phyloP scores from a whole-genome alignment of 2,797 vertebrate species.

The Peromyscus eremicus region DNA sequence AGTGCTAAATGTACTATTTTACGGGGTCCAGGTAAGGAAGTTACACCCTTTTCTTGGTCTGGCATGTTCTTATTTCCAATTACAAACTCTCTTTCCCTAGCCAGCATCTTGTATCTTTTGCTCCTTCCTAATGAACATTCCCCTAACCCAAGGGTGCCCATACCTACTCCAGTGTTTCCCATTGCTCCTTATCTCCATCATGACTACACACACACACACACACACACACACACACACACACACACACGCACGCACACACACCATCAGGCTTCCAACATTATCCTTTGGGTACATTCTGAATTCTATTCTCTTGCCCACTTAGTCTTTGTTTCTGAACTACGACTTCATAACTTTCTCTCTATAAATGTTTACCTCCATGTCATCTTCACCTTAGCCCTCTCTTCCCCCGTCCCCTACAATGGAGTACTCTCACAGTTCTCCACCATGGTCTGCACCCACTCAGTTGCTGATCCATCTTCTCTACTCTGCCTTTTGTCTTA shows the following conservation, averaged over 20 bases:
- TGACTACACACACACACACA: neutral
- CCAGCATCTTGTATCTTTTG: neutral
- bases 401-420: neutral
- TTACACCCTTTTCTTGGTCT: neutral
- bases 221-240: too few species aligned
- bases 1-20: neutral
- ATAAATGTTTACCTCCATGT: neutral
- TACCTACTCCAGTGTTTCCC: neutral
- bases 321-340: neutral
- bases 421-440: neutral
- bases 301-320: too few species aligned
- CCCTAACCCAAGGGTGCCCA: neutral
- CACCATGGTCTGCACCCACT: accelerated
- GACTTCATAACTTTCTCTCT: neutral
- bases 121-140: neutral
- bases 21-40: neutral
- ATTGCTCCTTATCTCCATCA: neutral
- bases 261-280: neutral
- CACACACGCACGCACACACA: too few species aligned
- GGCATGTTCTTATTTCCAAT: neutral
- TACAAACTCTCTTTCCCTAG: neutral
- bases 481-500: neutral
- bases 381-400: neutral
- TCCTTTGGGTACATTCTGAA: neutral
- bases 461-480: neutral